Evolutionary conservation across 2,888 invertebrate species (phyloP).

Genomic region (Amiota communis): DNA sequence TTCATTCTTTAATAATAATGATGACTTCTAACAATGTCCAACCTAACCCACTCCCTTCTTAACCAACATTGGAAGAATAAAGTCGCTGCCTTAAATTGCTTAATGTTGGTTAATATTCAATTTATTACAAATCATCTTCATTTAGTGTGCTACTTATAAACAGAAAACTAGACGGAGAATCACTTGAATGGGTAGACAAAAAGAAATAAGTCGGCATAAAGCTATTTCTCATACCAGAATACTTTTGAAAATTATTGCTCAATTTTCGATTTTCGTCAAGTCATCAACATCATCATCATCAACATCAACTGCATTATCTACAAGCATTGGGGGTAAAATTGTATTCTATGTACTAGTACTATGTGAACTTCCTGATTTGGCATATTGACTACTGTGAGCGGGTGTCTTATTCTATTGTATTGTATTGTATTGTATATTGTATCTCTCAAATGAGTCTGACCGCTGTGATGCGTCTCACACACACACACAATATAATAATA

Average conservation of each 20-base stretch:
- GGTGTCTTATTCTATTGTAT: neutral
- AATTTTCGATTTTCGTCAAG: slow-evolving; percentile 48
- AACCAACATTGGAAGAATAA: slow-evolving; percentile 21
- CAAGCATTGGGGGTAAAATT: neutral
- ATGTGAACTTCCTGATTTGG: slow-evolving; percentile 60
- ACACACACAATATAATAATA: too few relatives aligned
- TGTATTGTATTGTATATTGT: too few relatives aligned
- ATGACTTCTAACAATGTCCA: slow-evolving; percentile 9
- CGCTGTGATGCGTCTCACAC: neutral
- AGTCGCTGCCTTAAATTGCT: neutral
- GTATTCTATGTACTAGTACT: slow-evolving; percentile 44
- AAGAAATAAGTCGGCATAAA: slow-evolving; percentile 27
- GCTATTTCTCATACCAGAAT: neutral
- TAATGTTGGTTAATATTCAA: slow-evolving; percentile 60
- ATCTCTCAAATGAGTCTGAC: too few relatives aligned
- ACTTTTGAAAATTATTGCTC: slow-evolving; percentile 45
- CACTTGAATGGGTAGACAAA: neutral
- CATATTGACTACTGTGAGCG: neutral
- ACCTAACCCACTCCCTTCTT: too few relatives aligned
- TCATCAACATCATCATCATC: slow-evolving; percentile 44
- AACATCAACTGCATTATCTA: neutral
- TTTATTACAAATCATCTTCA: slow-evolving; percentile 61
- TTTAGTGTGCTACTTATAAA: slow-evolving; percentile 48
- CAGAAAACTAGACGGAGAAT: neutral
- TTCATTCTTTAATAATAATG: slow-evolving; percentile 20